phyloP scores from a whole-genome alignment of 2,797 vertebrate species.

The Labeo calbasu region DNA sequence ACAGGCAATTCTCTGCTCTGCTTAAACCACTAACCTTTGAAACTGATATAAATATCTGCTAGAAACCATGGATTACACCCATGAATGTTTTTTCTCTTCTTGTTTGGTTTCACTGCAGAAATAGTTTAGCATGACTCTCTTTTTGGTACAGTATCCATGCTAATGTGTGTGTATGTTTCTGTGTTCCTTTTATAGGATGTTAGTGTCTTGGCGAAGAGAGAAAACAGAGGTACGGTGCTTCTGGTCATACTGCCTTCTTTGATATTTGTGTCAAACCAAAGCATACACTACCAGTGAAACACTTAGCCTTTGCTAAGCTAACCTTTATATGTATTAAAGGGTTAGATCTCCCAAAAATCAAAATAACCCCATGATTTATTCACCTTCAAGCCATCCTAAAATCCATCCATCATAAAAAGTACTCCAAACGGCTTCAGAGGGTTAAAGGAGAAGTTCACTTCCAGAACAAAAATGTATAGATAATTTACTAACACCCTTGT shows the following conservation, averaged over 20 bases:
- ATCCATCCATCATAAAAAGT: too few species aligned
- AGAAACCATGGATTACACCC: background rate
- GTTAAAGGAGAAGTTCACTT: too few species aligned
- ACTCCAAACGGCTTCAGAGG: too few species aligned
- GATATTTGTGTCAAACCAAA: background rate
- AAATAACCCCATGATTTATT: too few species aligned
- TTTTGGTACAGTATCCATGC: background rate
- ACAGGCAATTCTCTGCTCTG: background rate
- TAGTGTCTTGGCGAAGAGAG: constrained; percentile 82
- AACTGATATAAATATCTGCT: constrained; percentile 13
- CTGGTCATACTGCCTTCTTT: constrained; percentile 5
- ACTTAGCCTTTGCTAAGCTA: background rate
- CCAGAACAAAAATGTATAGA: too few species aligned
- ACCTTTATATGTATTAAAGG: too few species aligned
- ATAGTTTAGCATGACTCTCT: background rate
- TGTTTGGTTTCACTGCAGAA: constrained; percentile 25
- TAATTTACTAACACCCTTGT: too few species aligned
- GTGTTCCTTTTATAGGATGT: constrained; percentile 81
- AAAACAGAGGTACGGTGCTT: constrained; percentile 86
- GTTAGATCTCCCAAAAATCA: too few species aligned
- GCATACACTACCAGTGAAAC: background rate
- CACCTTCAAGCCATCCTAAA: too few species aligned
- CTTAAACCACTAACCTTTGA: constrained; percentile 19
- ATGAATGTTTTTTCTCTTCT: background rate
- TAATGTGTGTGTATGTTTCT: constrained; percentile 50